phyloP scores from a whole-genome alignment of 1,140 invertebrate species.

The Drosophila ambigua region DNA sequence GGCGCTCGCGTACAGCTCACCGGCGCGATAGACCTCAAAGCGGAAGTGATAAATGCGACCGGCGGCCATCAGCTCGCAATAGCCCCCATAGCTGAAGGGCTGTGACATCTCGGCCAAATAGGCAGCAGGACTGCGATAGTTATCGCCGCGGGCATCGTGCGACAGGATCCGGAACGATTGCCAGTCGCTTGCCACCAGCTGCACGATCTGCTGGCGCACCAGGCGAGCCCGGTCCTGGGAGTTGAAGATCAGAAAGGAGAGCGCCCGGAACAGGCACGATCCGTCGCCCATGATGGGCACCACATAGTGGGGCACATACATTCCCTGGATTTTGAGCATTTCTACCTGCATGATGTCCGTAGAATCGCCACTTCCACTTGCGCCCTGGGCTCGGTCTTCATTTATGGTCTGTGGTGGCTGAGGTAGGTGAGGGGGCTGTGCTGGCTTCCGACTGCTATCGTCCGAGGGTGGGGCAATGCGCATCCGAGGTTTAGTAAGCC shows the following conservation, averaged over 20 bases:
- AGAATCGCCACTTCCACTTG: too few relatives aligned
- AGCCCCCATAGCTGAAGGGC: slow-evolving; percentile 8
- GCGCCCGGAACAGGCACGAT: slow-evolving; percentile 8
- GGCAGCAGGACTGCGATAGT: background rate
- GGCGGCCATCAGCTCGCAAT: slow-evolving; percentile 17
- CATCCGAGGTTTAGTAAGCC: too few relatives aligned
- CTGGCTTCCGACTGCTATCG: too few relatives aligned
- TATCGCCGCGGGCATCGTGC: slow-evolving; percentile 10
- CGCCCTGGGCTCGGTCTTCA: too few relatives aligned
- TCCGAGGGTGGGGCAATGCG: too few relatives aligned
- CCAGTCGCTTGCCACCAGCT: slow-evolving; percentile 14
- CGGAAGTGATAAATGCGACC: slow-evolving; percentile 4
- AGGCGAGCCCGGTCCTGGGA: background rate
- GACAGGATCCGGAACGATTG: background rate
- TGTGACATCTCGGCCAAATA: slow-evolving; percentile 16
- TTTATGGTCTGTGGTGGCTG: too few relatives aligned
- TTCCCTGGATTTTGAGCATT: slow-evolving; percentile 2
- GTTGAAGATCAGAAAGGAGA: slow-evolving; percentile 13
- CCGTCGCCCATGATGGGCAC: slow-evolving; percentile 18
- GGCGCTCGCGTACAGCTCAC: slow-evolving; percentile 1
- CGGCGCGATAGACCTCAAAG: slow-evolving; percentile 22
- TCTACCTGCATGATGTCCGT: slow-evolving; percentile 1
- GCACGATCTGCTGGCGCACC: slow-evolving; percentile 5
- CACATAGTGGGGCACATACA: slow-evolving; percentile 11
- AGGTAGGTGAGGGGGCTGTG: too few relatives aligned